These are phyloP conservation scores for Atlantisia rogersi DNA, from an alignment of 2,113 vertebrate species.

Conservation along the genomic window DNA sequence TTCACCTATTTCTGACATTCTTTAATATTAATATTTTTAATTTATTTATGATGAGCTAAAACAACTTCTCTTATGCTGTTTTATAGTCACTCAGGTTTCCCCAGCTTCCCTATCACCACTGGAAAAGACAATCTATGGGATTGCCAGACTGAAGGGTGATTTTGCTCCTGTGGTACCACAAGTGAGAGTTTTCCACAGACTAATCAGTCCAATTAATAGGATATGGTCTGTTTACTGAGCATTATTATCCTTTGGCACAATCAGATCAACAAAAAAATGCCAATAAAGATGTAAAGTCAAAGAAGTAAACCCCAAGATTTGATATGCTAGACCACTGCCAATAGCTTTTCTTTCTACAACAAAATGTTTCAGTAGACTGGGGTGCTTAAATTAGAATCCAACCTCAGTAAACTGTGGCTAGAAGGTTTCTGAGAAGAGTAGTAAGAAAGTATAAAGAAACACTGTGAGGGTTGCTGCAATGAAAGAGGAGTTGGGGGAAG, in stretches of 20 bases:
- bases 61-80: background rate
- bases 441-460: background rate
- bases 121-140: background rate
- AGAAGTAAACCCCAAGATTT: background rate
- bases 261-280: background rate
- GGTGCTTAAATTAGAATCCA: background rate
- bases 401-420: background rate
- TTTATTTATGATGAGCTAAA: background rate
- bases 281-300: background rate
- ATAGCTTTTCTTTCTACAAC: background rate
- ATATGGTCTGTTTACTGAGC: background rate
- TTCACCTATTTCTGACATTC: background rate
- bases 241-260: background rate
- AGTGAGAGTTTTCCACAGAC: background rate
- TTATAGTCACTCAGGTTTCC: background rate
- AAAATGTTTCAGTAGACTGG: background rate
- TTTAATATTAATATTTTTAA: background rate
- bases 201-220: conserved; percentile 8
- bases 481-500: background rate
- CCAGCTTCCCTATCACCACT: background rate
- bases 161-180: background rate
- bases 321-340: background rate
- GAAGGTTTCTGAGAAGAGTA: background rate
- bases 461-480: background rate
- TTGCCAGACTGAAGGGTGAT: background rate